Conservation (phyloP, 1,140 invertebrate species). For the Papilio polyxenes region DNA sequence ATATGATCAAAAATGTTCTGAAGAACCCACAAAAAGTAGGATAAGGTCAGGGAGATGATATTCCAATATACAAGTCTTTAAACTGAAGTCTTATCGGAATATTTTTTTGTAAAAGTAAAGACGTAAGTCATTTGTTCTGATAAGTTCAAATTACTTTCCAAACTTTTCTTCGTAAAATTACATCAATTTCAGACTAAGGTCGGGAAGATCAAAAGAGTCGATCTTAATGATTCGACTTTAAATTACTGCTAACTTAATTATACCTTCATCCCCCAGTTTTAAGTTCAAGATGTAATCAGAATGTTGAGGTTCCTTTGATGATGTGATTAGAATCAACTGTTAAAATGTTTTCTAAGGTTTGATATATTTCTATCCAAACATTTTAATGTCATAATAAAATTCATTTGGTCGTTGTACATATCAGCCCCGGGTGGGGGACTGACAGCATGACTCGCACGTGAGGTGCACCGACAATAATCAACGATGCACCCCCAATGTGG, state of each 20-base stretch:
- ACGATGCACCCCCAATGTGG: too few species aligned
- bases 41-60: too few species aligned
- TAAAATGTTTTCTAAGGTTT: not conserved
- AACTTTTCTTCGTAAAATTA: constrained; percentile 24
- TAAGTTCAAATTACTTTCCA: constrained; percentile 13
- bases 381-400: too few species aligned
- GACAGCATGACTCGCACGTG: too few species aligned
- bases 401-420: too few species aligned
- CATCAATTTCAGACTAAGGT: constrained; percentile 8
- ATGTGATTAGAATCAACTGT: not conserved
- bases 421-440: too few species aligned
- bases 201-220: constrained; percentile 4
- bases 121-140: not conserved
- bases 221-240: constrained; percentile 23
- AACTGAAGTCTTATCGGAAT: not conserved
- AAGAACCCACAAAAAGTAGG: too few species aligned
- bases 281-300: not conserved
- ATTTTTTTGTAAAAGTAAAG: not conserved
- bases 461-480: too few species aligned
- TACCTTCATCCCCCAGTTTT: not conserved
- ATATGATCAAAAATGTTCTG: too few species aligned
- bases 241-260: constrained; percentile 28
- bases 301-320: not conserved
- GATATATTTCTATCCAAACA: too few species aligned
- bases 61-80: not conserved